Conservation (phyloP, 2,888 invertebrate species). For the Gortyna flavago region DNA sequence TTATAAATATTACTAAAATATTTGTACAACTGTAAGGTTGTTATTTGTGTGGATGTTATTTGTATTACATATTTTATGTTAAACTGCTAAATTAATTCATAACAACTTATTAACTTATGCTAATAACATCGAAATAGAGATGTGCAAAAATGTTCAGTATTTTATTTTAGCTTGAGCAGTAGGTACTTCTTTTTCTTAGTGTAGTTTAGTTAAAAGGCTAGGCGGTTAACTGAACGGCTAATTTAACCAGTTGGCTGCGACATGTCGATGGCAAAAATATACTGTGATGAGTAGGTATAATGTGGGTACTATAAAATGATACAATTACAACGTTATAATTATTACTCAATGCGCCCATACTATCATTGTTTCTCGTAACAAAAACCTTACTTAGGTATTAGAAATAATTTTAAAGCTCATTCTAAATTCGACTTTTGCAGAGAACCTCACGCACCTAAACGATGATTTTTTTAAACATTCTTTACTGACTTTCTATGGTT, state of each 20-base stretch:
- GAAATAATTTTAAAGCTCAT: not conserved
- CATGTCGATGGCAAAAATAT: too few relatives aligned
- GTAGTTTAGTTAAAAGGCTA: too few relatives aligned
- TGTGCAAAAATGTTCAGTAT: not conserved
- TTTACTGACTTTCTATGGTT: too few relatives aligned
- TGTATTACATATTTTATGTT: conserved; percentile 8
- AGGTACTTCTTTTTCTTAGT: not conserved
- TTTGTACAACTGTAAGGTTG: conserved; percentile 36
- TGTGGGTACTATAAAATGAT: not conserved
- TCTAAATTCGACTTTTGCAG: not conserved
- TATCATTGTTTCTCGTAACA: too few relatives aligned
- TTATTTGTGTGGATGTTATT: too few relatives aligned
- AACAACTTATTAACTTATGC: conserved; percentile 4
- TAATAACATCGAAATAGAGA: not conserved
- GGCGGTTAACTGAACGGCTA: too few relatives aligned
- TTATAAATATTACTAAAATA: not conserved
- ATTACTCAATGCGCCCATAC: too few relatives aligned
- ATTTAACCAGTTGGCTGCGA: too few relatives aligned
- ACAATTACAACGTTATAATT: too few relatives aligned
- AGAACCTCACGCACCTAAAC: not conserved
- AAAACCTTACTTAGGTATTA: too few relatives aligned
- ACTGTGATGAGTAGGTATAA: not conserved
- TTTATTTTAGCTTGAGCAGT: not conserved
- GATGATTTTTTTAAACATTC: not conserved
- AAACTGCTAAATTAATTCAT: not conserved